Evolutionary conservation across 2,888 invertebrate species (phyloP).

Genomic region (Nomada hirtipes): DNA sequence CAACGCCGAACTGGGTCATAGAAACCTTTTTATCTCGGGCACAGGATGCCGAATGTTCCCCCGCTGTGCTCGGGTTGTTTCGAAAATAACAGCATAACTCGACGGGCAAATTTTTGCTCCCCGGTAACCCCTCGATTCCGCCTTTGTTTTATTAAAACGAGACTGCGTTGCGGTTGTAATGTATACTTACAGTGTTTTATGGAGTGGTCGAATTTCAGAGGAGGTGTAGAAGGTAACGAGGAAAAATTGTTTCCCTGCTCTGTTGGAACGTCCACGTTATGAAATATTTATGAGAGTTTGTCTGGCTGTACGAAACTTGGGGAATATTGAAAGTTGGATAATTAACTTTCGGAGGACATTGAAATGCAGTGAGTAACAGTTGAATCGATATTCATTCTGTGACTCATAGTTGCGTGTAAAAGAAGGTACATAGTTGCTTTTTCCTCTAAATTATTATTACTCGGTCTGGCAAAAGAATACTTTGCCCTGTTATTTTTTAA

Average conservation of each 20-base stretch:
- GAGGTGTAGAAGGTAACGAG: neutral
- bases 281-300: too few relatives aligned
- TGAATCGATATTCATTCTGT: neutral
- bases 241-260: neutral
- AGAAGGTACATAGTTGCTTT: too few relatives aligned
- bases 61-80: neutral
- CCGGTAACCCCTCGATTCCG: neutral
- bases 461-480: neutral
- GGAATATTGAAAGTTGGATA: neutral
- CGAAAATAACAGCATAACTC: conserved; percentile 22
- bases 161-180: neutral
- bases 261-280: too few relatives aligned
- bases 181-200: neutral
- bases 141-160: neutral
- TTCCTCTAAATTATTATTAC: too few relatives aligned
- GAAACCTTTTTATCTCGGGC: conserved; percentile 36
- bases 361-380: neutral
- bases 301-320: neutral
- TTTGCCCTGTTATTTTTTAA: neutral
- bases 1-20: conserved; percentile 59
- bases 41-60: conserved; percentile 9
- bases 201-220: neutral
- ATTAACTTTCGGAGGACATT: neutral
- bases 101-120: conserved; percentile 10
- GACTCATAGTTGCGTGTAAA: neutral